These are phyloP conservation scores for Macaca mulatta DNA, from an alignment of 2,113 vertebrate species.

Conservation along the genomic window DNA sequence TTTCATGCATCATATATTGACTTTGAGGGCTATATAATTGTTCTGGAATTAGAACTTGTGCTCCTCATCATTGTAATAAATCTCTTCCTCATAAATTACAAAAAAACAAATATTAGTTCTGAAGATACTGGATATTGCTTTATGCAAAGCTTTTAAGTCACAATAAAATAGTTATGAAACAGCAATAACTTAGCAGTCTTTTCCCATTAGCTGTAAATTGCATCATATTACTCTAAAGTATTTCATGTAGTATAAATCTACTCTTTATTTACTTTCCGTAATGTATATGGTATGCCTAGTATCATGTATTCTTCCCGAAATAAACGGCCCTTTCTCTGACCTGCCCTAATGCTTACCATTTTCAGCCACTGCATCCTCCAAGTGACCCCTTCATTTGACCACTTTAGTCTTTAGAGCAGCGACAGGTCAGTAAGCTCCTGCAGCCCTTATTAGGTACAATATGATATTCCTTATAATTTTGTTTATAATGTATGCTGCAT, in stretches of 20 bases:
- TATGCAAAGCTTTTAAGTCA: constrained; percentile 1
- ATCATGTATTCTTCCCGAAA: neutral
- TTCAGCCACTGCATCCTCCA: neutral
- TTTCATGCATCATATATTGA: no score
- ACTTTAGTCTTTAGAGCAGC: neutral
- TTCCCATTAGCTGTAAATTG: neutral
- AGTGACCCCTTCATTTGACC: accelerated
- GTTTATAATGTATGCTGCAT: accelerated
- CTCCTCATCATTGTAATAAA: no score
- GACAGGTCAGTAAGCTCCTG: accelerated
- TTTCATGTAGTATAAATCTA: neutral
- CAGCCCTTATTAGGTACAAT: no score
- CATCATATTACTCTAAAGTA: neutral
- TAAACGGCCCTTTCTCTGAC: neutral
- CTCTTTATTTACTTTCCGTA: neutral
- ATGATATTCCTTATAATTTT: neutral
- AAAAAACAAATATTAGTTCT: neutral
- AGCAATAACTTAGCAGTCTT: neutral
- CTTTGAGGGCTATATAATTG: no score
- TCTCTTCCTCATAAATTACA: no score
- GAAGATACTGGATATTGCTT: neutral
- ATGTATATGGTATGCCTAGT: no score
- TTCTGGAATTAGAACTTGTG: no score
- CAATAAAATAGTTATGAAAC: neutral
- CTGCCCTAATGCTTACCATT: neutral